These are phyloP conservation scores for Ashinkailepas kermadecensis DNA, from an alignment of 2,888 invertebrate species.

Conservation along the genomic window DNA sequence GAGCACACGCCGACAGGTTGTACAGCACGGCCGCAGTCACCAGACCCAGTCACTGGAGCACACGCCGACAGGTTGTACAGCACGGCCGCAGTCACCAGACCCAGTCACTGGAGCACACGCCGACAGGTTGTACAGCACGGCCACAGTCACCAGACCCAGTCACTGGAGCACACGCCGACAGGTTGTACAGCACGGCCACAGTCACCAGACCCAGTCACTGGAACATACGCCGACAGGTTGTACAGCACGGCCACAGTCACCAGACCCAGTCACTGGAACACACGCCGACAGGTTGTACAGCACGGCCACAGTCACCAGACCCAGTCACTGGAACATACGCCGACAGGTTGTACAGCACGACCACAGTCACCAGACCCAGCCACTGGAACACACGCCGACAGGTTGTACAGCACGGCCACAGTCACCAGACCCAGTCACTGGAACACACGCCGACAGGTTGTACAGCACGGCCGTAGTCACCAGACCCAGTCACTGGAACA, in stretches of 20 bases:
- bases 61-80: conserved; percentile 80
- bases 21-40: no score
- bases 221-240: conserved; percentile 15
- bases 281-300: conserved; percentile 80
- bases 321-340: conserved; percentile 62
- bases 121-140: no score
- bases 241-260: no score
- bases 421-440: conserved; percentile 86
- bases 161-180: conserved; percentile 41
- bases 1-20: conserved; percentile 15
- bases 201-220: conserved; percentile 86
- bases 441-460: conserved; percentile 17
- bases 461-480: no score
- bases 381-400: conserved; percentile 41
- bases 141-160: no score
- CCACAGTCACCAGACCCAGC: no score
- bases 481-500: no score
- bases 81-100: conserved; percentile 75
- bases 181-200: conserved; percentile 80
- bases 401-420: conserved; percentile 80
- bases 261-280: no score
- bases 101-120: conserved; percentile 62
- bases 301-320: conserved; percentile 75
- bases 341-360: no score
- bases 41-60: no score